Evolutionary conservation across 2,888 invertebrate species (phyloP), one percentile per base, ranked within the genome.

Genomic region (Lysandra bellargus): DNA sequence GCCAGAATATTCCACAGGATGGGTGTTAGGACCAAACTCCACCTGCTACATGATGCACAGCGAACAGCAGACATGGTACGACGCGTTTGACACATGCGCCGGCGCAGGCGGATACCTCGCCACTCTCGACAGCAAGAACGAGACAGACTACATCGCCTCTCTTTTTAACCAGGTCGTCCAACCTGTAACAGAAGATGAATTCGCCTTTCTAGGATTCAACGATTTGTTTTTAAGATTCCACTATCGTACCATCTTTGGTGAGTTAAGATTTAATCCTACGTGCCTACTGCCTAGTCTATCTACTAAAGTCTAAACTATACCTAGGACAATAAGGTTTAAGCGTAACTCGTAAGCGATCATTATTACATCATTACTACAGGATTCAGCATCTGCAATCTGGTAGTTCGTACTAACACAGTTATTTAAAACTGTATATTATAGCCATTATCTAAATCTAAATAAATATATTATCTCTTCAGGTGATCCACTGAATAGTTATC

Each of bases 161-260:
- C 77, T 86, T 57, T 88, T 87, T 83, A 88, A 86, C 60, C 83
- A 84, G 17, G 82, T 86, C 0, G 83, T 83, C 4, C 84, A 86
- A 44, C 81, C 82, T 12, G 83, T 85, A 40, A 84, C 87, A 40
- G 88, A 87, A 0, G 85, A 84, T 9, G 86, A 87, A 80, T 85
- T 88, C 77, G 88, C 88, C 4, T 89, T 87, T 76, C 78, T 89
- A 33, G 89, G 89, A 5, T 89, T 86, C 78, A 88, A 83, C 78
- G 89, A 89, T 78, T 83, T 88, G 37, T 87, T 88, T 79, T 85
- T 86, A 79, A 82, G 82, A 57, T 85, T 86, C 78, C 89, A 89
- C 80, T 89, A 85, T 78, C 84, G 87, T 79, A 89, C 89, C 77
- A 83, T 89, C n/a, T 84, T 85, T 80, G 89, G 89, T 88, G 83